Evolutionary conservation across 2,888 invertebrate species (phyloP), one percentile per base, ranked within the genome.

Genomic region (Flexamia atlantica): DNA sequence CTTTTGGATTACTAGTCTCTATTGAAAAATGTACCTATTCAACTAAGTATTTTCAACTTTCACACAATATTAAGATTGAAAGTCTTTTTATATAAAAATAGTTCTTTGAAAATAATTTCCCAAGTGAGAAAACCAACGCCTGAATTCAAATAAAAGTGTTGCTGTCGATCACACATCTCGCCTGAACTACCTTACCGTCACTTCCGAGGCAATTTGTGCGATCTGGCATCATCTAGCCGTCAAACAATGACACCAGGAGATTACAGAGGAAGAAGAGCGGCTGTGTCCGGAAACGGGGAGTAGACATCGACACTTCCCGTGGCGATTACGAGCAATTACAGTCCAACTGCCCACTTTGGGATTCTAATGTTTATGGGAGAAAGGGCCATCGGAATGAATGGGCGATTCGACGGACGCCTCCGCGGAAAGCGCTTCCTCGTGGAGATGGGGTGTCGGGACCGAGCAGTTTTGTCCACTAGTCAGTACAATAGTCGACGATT

Each of bases 331-430:
- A 20, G 9, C 20, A 70, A 70, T 70, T 36, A 70, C 23, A 70
- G 36, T 70, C 70, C 36, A 70, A 36, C 36, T 36, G 23, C 70
- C 17, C 70, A 70, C 68, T 68, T 70, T 32, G 36, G 23, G 40
- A 70, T 70, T 70, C 70, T 40, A 68, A 70, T 20, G 36, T 70
- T 36, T 30, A 36, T 36, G 70, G 36, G 70, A 70, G 70, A 70
- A 70, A 70, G 70, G 70, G 7, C 70, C 23, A 70, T 70, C 70
- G 40, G 70, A 40, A 20, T 68, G 20, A 70, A 40, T 70, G 70
- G 70, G 20, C 7, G n/a, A 40, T 70, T 70, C 10, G 20, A 70
- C 64, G 25, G 28, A 2, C 12, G 4, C 30, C 30, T 23, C 23
- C 23, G 1, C 23, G 10, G 10, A 3, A 3, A 3, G 46, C 46